Evolutionary conservation across 2,113 vertebrate genomes (phyloP).

Genomic region (Salvator merianae): DNA sequence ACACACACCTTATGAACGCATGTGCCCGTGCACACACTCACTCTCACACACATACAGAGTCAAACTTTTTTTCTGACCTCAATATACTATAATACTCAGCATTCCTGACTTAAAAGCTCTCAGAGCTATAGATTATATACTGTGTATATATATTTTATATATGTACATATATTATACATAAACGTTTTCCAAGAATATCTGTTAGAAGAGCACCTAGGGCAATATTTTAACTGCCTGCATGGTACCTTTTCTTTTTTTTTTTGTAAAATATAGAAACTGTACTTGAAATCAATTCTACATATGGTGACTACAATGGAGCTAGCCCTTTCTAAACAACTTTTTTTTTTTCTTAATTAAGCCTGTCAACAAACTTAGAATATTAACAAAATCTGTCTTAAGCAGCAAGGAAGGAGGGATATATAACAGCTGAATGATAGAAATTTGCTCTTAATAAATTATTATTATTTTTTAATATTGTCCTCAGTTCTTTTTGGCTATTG

Average conservation of each 20-base stretch:
- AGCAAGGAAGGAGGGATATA: slow-evolving; percentile 69
- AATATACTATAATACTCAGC: slow-evolving; percentile 82
- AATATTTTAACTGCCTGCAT: slow-evolving; percentile 76
- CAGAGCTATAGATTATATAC: slow-evolving; percentile 84
- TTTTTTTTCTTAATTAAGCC: slow-evolving; percentile 72
- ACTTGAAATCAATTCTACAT: slow-evolving; percentile 72
- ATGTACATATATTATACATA: slow-evolving; percentile 81
- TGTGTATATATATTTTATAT: slow-evolving; percentile 78
- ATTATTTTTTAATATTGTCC: slow-evolving; percentile 57
- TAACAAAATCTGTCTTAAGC: slow-evolving; percentile 66
- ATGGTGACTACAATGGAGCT: slow-evolving; percentile 76
- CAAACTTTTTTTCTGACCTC: slow-evolving; percentile 77
- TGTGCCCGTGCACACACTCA: slow-evolving; percentile 35
- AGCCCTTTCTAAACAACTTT: slow-evolving; percentile 81
- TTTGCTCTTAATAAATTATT: slow-evolving; percentile 65
- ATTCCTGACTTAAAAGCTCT: slow-evolving; percentile 84
- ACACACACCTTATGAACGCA: slow-evolving; percentile 43
- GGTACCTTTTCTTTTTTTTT: slow-evolving; percentile 65
- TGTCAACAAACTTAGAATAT: slow-evolving; percentile 69
- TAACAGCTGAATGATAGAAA: slow-evolving; percentile 69
- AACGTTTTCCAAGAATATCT: slow-evolving; percentile 75
- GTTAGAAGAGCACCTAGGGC: slow-evolving; percentile 81
- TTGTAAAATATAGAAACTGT: slow-evolving; percentile 77
- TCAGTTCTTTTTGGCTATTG: slow-evolving; percentile 69
- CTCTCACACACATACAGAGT: slow-evolving; percentile 58